Base-by-base conservation (phyloP, 2,113 vertebrate species). In the Rhinopithecus roxellana region DNA sequence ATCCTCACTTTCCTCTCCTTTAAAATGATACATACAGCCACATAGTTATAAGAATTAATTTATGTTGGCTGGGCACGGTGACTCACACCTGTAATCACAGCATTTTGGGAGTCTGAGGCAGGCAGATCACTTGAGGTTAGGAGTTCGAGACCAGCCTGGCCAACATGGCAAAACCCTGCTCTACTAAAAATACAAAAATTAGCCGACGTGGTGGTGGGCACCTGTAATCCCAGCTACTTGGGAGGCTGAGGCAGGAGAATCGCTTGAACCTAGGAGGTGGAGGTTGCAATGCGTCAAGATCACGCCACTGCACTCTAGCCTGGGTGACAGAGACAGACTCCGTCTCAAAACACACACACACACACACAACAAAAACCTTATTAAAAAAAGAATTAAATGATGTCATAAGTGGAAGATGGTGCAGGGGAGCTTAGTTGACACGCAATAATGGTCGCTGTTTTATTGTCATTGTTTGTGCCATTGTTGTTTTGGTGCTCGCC, bases 381-480 rank as follows among this genome's bases (percentile, higher is more conserved):
- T 55, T 55, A 64, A 64, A 64, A 64, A 64, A 6, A 64, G 5
- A 59, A 50, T 59, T n/a, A 32, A 75, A 27, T 80, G 20, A 55
- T 23, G 18, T 55, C 17, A 2, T 45, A 38, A 13, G 12, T 32
- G 35, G 55, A 57, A 17, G 67, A 55, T 18, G 74, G 32, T 6
- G 14, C 69, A 59, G 48, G 27, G 70, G 30, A 8, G 20, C 30
- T 85, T 6, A 5, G 30, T 0, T 27, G 61, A 30, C 14, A 1
- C 0, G 6, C 12, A 38, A 1, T 35, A 12, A 27, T 16, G 25
- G 11, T 6, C 40, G 25, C 75, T 45, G 13, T 8, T 35, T 7
- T 61, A 4, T 11, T 23, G 11, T 43, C 20, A 16, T 17, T 9
- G 38, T 9, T n/a, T 1, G 8, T 30, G 27, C 13, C 30, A 9